Evolutionary conservation across 2,888 invertebrate species (phyloP).

Genomic region (Tiliacea aurago): DNA sequence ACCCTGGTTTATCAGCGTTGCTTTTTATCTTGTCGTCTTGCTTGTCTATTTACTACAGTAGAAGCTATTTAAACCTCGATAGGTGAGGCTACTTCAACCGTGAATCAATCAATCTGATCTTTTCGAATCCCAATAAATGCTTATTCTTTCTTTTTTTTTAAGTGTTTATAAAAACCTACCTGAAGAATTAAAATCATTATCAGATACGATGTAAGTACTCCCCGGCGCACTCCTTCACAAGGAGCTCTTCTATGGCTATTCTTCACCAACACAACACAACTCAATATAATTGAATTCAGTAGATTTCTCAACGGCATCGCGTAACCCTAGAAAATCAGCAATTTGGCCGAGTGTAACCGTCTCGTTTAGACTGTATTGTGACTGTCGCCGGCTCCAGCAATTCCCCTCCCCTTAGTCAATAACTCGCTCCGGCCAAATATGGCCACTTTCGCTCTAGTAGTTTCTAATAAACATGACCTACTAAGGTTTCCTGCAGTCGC

Average conservation of each 20-base stretch:
- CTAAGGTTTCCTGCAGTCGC: not conserved
- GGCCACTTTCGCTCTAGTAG: slow-evolving; percentile 24
- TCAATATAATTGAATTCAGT: slow-evolving; percentile 12
- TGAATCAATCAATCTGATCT: not conserved
- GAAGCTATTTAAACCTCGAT: not conserved
- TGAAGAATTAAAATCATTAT: too few species aligned
- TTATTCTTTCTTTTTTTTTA: too few species aligned
- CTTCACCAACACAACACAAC: not conserved
- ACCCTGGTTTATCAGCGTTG: not conserved
- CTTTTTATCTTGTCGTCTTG: not conserved
- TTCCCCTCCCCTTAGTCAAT: slow-evolving; percentile 60
- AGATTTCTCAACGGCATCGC: not conserved
- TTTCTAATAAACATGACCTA: slow-evolving; percentile 26
- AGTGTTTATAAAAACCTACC: too few species aligned
- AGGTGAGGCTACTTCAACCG: not conserved
- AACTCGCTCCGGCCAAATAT: slow-evolving; percentile 51
- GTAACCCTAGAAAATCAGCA: slow-evolving; percentile 48
- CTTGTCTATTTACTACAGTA: not conserved
- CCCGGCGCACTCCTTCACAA: not conserved
- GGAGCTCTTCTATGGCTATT: not conserved
- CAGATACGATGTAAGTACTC: not conserved
- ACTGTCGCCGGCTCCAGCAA: slow-evolving; percentile 50
- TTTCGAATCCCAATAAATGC: too few species aligned
- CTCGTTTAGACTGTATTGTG: slow-evolving; percentile 67
- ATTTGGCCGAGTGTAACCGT: slow-evolving; percentile 52